phyloP scores from a whole-genome alignment of 2,888 invertebrate species.

The Protodeltote pygarga region DNA sequence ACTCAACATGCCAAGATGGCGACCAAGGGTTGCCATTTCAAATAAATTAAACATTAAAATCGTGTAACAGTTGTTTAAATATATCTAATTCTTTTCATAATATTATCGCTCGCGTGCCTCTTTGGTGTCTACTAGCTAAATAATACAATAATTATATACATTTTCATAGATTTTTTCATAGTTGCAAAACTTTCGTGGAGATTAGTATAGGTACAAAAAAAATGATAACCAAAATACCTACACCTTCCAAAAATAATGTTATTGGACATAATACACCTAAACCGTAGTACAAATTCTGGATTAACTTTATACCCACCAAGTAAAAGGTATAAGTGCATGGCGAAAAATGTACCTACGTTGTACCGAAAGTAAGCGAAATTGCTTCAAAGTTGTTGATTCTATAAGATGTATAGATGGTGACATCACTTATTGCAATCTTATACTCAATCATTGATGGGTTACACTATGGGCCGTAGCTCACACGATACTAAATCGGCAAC shows the following conservation, averaged over 20 bases:
- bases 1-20: conserved; percentile 56
- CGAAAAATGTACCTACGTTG: too few relatives aligned
- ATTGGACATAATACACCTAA: too few relatives aligned
- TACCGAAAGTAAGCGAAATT: too few relatives aligned
- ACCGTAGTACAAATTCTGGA: too few relatives aligned
- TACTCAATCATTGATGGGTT: too few relatives aligned
- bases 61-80: conserved; percentile 81
- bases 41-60: conserved; percentile 85
- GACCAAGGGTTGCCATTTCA: conserved; percentile 54
- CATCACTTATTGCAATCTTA: too few relatives aligned
- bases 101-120: conserved; percentile 74
- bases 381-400: too few relatives aligned
- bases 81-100: conserved; percentile 68
- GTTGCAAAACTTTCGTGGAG: conserved; percentile 43
- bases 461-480: too few relatives aligned
- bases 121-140: conserved; percentile 87
- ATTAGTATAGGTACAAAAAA: conserved; percentile 45
- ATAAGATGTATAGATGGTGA: too few relatives aligned
- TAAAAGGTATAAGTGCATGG: too few relatives aligned
- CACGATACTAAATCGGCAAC: too few relatives aligned
- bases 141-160: conserved; percentile 55
- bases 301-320: too few relatives aligned
- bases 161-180: conserved; percentile 53
- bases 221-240: not conserved
- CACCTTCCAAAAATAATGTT: conserved; percentile 19